These are phyloP conservation scores for Lycocerus yunnanus DNA, from an alignment of 2,888 invertebrate species.

Conservation along the genomic window DNA sequence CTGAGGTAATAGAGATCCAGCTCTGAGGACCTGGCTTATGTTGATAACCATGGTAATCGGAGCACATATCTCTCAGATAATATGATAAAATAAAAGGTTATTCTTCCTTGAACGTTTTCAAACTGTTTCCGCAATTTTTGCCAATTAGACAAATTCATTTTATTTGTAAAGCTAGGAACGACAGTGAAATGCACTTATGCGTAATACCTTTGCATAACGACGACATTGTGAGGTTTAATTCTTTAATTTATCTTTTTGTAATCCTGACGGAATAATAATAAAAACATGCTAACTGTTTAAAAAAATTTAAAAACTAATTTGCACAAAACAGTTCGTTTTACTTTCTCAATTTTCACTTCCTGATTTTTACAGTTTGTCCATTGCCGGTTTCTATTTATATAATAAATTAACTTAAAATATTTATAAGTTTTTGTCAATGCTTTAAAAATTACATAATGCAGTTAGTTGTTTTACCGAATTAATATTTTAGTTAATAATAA, in stretches of 20 bases:
- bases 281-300: background rate
- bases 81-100: too few species aligned
- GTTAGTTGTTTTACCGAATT: background rate
- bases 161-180: background rate
- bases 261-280: background rate
- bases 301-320: background rate
- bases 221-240: background rate
- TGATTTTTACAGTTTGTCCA: slow-evolving; percentile 2
- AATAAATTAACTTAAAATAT: background rate
- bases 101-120: too few species aligned
- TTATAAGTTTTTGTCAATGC: background rate
- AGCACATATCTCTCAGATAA: too few species aligned
- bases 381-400: background rate
- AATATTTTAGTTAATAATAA: background rate
- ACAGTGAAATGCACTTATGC: background rate
- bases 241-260: background rate
- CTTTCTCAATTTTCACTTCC: slow-evolving; percentile 13
- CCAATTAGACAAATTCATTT: background rate
- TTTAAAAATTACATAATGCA: background rate
- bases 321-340: background rate
- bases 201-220: background rate
- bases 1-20: too few species aligned
- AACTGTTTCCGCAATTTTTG: too few species aligned
- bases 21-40: too few species aligned
- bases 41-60: too few species aligned